Evolutionary conservation across 1,140 invertebrate genomes (phyloP).

Genomic region (Nixonia krombeini): DNA sequence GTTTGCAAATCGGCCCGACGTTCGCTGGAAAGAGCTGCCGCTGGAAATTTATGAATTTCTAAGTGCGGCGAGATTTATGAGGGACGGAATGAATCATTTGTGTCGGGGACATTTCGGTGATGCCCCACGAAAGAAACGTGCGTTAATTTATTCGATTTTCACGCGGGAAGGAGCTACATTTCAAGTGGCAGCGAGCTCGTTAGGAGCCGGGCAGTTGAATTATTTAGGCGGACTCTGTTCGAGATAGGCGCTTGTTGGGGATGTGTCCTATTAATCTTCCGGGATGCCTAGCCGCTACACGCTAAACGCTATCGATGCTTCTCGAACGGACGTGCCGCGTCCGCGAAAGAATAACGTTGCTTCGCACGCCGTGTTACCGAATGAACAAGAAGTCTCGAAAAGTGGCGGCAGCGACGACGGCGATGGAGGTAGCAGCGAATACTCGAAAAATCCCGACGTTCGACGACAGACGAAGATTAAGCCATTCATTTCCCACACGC

Average conservation of each 20-base stretch:
- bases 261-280: slow-evolving; percentile 51
- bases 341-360: too few relatives aligned
- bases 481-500: too few relatives aligned
- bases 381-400: too few relatives aligned
- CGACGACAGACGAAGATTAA: too few relatives aligned
- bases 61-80: slow-evolving; percentile 1
- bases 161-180: slow-evolving; percentile 33
- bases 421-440: too few relatives aligned
- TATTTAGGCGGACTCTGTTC: slow-evolving; percentile 49
- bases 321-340: slow-evolving; percentile 37
- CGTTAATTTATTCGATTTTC: slow-evolving; percentile 33
- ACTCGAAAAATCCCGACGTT: too few relatives aligned
- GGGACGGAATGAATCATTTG: slow-evolving; percentile 13
- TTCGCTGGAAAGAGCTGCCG: too few relatives aligned
- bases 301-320: slow-evolving; percentile 43
- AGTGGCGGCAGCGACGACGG: too few relatives aligned
- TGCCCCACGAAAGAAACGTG: slow-evolving; percentile 11
- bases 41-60: not conserved
- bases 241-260: slow-evolving; percentile 44
- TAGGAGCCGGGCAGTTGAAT: slow-evolving; percentile 40
- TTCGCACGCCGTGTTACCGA: too few relatives aligned
- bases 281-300: slow-evolving; percentile 33
- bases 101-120: not conserved
- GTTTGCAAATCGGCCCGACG: too few relatives aligned
- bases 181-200: slow-evolving; percentile 36